phyloP scores from a whole-genome alignment of 2,888 invertebrate species.

The Cetonia aurata region DNA sequence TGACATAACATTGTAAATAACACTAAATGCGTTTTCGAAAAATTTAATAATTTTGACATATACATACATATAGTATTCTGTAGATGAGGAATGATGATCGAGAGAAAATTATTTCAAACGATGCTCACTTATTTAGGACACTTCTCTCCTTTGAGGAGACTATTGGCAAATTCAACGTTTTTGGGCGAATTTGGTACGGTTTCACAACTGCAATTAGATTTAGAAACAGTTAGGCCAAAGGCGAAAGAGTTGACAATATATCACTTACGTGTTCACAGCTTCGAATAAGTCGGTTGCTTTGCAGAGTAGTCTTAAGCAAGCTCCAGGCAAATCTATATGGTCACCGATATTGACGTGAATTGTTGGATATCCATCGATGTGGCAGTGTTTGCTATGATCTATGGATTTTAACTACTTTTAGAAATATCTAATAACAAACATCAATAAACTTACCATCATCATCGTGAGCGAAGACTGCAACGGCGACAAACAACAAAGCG shows the following conservation, averaged over 20 bases:
- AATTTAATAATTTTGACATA: neutral
- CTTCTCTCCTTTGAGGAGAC: slow-evolving; percentile 34
- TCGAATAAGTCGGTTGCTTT: slow-evolving; percentile 42
- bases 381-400: slow-evolving; percentile 46
- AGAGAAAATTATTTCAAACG: too few relatives aligned
- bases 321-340: slow-evolving; percentile 38
- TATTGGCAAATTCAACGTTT: slow-evolving; percentile 40
- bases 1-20: too few relatives aligned
- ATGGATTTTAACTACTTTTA: neutral
- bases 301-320: slow-evolving; percentile 43
- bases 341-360: slow-evolving; percentile 44
- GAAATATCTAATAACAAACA: neutral
- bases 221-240: neutral
- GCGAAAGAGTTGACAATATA: neutral
- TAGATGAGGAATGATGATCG: neutral
- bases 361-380: slow-evolving; percentile 44
- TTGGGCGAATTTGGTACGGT: slow-evolving; percentile 31
- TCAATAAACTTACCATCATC: slow-evolving; percentile 21
- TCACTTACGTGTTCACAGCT: slow-evolving; percentile 40
- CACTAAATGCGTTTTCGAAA: too few relatives aligned
- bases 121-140: slow-evolving; percentile 33
- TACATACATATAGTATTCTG: neutral
- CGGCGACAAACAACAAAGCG: slow-evolving; percentile 24
- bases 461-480: slow-evolving; percentile 2
- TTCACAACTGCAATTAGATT: slow-evolving; percentile 39